phyloP scores from a whole-genome alignment of 1,140 invertebrate genomes.

The Dryas iulia region DNA sequence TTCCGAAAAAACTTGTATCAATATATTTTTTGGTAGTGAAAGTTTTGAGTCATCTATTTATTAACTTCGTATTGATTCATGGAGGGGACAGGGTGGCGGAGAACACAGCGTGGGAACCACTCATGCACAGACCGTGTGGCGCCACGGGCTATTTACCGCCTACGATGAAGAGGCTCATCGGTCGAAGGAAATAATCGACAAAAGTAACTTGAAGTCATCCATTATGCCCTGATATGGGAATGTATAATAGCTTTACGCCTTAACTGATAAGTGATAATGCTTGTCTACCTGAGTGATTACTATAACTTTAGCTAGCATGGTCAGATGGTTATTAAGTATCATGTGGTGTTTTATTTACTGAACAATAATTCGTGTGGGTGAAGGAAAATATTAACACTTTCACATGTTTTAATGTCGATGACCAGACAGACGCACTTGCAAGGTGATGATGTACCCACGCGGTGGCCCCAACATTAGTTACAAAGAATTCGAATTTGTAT shows the following conservation, averaged over 20 bases:
- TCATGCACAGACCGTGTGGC: constrained; percentile 62
- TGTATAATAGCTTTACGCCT: background rate
- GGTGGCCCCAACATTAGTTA: constrained; percentile 28
- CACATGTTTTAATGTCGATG: constrained; percentile 71
- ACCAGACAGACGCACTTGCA: constrained; percentile 45
- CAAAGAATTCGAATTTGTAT: background rate
- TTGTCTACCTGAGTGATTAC: too few relatives aligned
- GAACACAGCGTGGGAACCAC: constrained; percentile 53
- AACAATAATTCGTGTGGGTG: constrained; percentile 45
- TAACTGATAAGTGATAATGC: too few relatives aligned
- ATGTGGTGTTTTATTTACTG: constrained; percentile 16
- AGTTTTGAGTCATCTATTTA: constrained; percentile 68
- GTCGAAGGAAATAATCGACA: background rate
- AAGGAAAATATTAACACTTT: constrained; percentile 73
- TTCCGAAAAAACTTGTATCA: constrained; percentile 58
- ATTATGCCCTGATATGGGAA: too few relatives aligned
- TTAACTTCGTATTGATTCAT: constrained; percentile 56
- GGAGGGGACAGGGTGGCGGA: constrained; percentile 22
- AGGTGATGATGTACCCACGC: constrained; percentile 57
- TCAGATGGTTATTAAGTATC: background rate
- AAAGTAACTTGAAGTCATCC: background rate
- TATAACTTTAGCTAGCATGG: too few relatives aligned
- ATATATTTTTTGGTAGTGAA: constrained; percentile 64
- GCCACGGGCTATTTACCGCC: constrained; percentile 59
- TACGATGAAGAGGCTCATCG: constrained; percentile 22